phyloP scores from a whole-genome alignment of 2,888 invertebrate species.

The Marronus borbonicus region DNA sequence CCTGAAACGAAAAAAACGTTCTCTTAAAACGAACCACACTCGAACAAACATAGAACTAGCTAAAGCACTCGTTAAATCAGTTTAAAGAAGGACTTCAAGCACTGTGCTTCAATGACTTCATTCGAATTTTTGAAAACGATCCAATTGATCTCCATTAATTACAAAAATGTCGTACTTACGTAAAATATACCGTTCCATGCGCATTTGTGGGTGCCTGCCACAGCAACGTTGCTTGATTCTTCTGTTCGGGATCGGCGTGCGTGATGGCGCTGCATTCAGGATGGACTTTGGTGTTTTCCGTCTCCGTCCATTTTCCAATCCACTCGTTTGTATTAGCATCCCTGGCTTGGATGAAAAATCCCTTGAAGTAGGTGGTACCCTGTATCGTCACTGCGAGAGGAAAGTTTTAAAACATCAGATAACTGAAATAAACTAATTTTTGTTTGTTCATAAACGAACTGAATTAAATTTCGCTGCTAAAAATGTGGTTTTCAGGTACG shows the following conservation, averaged over 20 bases:
- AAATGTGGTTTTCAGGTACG: too few relatives aligned
- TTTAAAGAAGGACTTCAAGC: too few relatives aligned
- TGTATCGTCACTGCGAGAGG: slow-evolving; percentile 63
- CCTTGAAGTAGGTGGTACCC: slow-evolving; percentile 77
- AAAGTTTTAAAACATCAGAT: neutral
- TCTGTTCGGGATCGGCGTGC: slow-evolving; percentile 83
- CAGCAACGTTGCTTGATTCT: slow-evolving; percentile 80
- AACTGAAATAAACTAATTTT: too few relatives aligned
- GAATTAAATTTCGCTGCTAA: too few relatives aligned
- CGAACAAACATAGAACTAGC: neutral
- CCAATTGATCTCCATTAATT: too few relatives aligned
- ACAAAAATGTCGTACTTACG: slow-evolving; percentile 74
- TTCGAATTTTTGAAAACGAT: too few relatives aligned
- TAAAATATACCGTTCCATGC: slow-evolving; percentile 83
- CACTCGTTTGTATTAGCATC: slow-evolving; percentile 81
- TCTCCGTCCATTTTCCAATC: slow-evolving; percentile 83
- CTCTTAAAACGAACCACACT: neutral
- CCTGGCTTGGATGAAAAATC: slow-evolving; percentile 88
- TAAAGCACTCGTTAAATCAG: neutral
- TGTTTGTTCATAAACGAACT: too few relatives aligned
- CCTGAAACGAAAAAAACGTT: slow-evolving; percentile 71
- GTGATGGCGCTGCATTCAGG: slow-evolving; percentile 87
- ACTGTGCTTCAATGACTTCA: too few relatives aligned
- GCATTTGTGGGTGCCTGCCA: slow-evolving; percentile 83
- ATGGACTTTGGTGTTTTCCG: slow-evolving; percentile 83